Percentiles rank a stretch among this genome's conserved stretches.
Conservation (phyloP, 92 coral and sea anemone genomes). For the Epizoanthus fatuus region DNA sequence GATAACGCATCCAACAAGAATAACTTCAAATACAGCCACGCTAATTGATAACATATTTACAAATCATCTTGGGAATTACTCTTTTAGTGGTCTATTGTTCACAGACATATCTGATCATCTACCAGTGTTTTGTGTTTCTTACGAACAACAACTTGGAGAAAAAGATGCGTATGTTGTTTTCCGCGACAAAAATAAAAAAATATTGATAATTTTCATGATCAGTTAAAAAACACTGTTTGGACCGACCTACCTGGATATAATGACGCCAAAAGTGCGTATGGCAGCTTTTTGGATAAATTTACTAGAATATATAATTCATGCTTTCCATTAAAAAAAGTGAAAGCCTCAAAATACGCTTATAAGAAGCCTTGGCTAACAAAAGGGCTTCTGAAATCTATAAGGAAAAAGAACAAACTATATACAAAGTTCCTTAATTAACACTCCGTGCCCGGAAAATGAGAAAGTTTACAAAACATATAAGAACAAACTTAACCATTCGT, state of each 20-base stretch:
- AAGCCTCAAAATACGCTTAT: not conserved
- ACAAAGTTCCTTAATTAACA: not conserved
- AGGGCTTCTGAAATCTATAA: conserved; percentile 30
- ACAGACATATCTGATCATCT: conserved; percentile 24
- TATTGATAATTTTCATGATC: conserved; percentile 6
- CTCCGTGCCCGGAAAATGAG: conserved; percentile 5
- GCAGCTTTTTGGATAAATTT: conserved; percentile 22
- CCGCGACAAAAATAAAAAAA: conserved; percentile 23
- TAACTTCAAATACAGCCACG: conserved; percentile 47
- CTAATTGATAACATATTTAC: conserved; percentile 43
- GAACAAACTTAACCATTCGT: not conserved
- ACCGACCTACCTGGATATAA: conserved; percentile 9
- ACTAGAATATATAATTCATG: conserved; percentile 25
- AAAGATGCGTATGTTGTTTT: conserved; percentile 5
- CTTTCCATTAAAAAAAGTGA: conserved; percentile 34
- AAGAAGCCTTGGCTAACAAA: conserved; percentile 40
- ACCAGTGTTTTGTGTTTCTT: conserved; percentile 21
- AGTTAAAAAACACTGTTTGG: conserved; percentile 10
- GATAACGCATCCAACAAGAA: conserved; percentile 40
- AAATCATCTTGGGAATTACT: conserved; percentile 17
- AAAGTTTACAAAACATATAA: not conserved
- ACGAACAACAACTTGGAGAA: not conserved
- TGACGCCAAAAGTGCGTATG: conserved; percentile 10
- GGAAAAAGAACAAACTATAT: conserved; percentile 22
- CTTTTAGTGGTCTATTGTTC: conserved; percentile 29